phyloP scores from a whole-genome alignment of 2,113 vertebrate genomes.

The Penelope pileata region DNA sequence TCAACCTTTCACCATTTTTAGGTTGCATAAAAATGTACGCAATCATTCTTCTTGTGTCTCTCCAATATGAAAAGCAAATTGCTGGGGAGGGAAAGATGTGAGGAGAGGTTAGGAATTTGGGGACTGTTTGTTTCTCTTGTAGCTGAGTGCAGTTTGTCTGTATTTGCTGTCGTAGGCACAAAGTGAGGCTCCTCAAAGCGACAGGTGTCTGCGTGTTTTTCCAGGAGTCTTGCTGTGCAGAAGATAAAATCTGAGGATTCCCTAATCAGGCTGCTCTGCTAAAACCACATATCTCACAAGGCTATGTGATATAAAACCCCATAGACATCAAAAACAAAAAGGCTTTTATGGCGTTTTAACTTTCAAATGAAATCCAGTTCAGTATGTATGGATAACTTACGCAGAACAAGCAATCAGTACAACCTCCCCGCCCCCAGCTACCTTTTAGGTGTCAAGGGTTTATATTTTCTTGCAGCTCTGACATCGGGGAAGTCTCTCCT shows the following conservation, averaged over 20 bases:
- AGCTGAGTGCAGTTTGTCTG: not conserved
- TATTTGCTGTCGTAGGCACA: not conserved
- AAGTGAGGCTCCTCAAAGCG: not conserved
- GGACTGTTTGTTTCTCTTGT: not conserved
- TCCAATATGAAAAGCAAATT: not conserved
- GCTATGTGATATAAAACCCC: not conserved
- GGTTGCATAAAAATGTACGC: not conserved
- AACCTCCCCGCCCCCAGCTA: not conserved
- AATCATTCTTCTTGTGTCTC: not conserved
- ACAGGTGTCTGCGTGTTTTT: not conserved
- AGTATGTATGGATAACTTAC: not conserved
- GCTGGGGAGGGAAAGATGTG: not conserved
- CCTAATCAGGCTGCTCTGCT: not conserved
- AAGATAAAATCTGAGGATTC: not conserved
- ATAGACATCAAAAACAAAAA: not conserved
- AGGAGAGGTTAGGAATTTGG: not conserved
- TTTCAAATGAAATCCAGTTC: not conserved
- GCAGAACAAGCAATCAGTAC: not conserved
- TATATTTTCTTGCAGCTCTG: not conserved
- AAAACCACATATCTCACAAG: not conserved
- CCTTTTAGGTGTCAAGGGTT: not conserved
- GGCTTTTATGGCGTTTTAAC: not conserved
- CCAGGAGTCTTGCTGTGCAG: not conserved
- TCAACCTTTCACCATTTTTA: not conserved
- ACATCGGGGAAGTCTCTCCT: not conserved